A percentile compares a stretch with the other conserved stretches of the same genome.
These are phyloP conservation scores for Loriculus beryllinus DNA, from an alignment of 2,797 vertebrate species.

Conservation along the genomic window DNA sequence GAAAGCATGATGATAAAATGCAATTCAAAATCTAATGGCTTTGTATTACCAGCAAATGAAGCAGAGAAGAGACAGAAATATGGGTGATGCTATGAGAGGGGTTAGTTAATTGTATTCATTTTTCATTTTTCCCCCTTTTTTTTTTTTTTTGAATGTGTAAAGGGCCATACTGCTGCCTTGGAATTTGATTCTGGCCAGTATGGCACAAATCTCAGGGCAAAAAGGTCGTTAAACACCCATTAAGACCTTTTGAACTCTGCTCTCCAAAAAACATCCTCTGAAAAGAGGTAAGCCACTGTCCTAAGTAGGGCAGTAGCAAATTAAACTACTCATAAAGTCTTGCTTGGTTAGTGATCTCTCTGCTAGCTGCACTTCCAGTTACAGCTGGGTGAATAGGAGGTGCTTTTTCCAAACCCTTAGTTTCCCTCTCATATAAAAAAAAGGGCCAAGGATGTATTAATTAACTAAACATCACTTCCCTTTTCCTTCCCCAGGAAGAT, in stretches of 20 bases:
- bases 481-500: not conserved
- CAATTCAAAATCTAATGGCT: not conserved
- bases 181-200: slow-evolving; percentile 23
- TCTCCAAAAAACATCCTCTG: slow-evolving; percentile 64
- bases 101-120: not conserved
- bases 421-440: not conserved
- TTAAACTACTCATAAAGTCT: not conserved
- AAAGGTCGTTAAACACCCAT: slow-evolving; percentile 24
- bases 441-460: not conserved
- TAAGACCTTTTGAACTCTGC: slow-evolving; percentile 70
- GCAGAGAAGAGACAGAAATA: not conserved
- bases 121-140: not conserved
- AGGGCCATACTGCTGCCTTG: not conserved
- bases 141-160: slow-evolving; percentile 34
- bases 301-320: slow-evolving; percentile 14
- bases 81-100: not conserved
- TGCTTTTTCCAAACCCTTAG: slow-evolving; percentile 23
- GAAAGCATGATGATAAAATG: not conserved
- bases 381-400: not conserved
- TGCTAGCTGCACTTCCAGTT: not conserved
- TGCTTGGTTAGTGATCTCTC: not conserved
- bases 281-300: slow-evolving; percentile 52
- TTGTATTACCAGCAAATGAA: not conserved
- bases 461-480: not conserved
- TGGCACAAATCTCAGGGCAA: slow-evolving; percentile 30